A percentile compares a stretch with the other conserved stretches of the same genome.
These are phyloP conservation scores for Caracal caracal DNA, from an alignment of 2,113 vertebrate species.

Conservation along the genomic window DNA sequence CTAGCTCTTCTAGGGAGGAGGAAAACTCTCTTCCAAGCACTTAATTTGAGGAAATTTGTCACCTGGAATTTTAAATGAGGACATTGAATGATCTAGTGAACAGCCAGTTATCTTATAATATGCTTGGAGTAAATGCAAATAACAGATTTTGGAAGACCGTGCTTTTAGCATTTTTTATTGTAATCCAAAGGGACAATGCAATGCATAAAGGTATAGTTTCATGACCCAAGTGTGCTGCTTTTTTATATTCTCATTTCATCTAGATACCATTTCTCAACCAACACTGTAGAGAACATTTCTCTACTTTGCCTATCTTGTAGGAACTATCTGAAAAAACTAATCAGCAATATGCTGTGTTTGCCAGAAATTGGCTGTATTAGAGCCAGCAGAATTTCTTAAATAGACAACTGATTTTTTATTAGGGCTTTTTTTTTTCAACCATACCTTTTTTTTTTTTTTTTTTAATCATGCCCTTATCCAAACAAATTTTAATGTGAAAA, in stretches of 20 bases:
- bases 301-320: background rate
- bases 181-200: background rate
- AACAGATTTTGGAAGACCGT: background rate
- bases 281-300: background rate
- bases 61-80: background rate
- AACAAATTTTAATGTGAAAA: conserved; percentile 49
- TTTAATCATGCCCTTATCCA: background rate
- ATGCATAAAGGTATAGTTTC: background rate
- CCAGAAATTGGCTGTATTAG: conserved; percentile 11
- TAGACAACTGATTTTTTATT: background rate
- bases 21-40: background rate
- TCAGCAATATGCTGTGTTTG: background rate
- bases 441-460: background rate
- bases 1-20: background rate
- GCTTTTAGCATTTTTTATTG: background rate
- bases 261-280: background rate
- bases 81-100: background rate
- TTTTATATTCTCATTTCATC: background rate
- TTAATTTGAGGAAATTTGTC: conserved; percentile 18
- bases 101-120: background rate
- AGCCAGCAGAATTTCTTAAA: background rate
- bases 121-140: background rate
- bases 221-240: background rate
- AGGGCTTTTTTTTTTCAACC: background rate
- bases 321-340: background rate